Evolutionary conservation across 2,113 vertebrate species (phyloP), one percentile per base, ranked within the genome.

Genomic region (Microtus ochrogaster): DNA sequence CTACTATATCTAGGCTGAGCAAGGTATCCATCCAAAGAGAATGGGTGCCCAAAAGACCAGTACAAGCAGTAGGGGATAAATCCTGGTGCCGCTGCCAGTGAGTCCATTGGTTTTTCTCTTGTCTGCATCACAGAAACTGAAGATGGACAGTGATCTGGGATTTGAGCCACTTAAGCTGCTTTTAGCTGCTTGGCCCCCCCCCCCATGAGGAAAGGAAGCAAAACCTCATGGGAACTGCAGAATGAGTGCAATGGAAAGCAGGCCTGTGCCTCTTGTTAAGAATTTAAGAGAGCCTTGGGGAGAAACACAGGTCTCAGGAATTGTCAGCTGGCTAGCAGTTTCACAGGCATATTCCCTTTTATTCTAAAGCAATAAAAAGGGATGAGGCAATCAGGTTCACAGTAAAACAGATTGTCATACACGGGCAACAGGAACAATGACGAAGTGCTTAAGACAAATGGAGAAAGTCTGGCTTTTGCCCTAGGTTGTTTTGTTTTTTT

Each of bases 101-200:
- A 87, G 90, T 96, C 84, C 61, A n/a, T 73, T 21, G n/a, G 44
- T 22, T 92, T 92, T 92, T 92, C 74, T 87, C 79, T 85, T 55
- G 55, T 89, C 47, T 24, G 47, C 4, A 77, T 92, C 73, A 73
- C 26, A 63, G 76, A 91, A 21, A 70, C 58, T 92, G 52, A 76
- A 96, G 86, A 52, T 30, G 44, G 41, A 52, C 12, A 47, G 70
- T 81, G 82, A 81, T 49, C 33, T 65, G 5, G 41, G 83, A 41
- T 74, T 78, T 70, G 65, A 30, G 68, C 70, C 44, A 16, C 14
- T 9, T n/a, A 61, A 96, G 55, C 21, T 66, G 33, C 76, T 97
- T 96, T 91, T 41, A 96, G 76, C 81, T 70, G 66, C 73, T 94
- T 61, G 52, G n/a, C 41, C 41, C 95, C 39, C 6, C 81, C 83